Conservation (phyloP, 2,888 invertebrate genomes). For the Mesoligia furuncula region DNA sequence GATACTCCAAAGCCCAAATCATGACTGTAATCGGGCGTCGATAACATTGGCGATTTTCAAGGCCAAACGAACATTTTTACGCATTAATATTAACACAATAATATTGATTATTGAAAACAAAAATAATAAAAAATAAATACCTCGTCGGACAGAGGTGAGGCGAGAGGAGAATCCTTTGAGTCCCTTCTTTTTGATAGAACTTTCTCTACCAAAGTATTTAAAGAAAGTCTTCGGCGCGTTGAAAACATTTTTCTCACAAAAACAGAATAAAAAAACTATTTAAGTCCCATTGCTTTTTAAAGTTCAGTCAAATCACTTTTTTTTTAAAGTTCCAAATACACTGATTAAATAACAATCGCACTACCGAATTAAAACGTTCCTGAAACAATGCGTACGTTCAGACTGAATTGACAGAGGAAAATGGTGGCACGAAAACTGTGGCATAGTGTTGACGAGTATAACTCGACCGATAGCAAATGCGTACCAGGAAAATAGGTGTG, state of each 20-base stretch:
- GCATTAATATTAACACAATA: constrained; percentile 69
- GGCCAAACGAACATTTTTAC: constrained; percentile 74
- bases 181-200: constrained; percentile 75
- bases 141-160: constrained; percentile 63
- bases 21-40: constrained; percentile 80
- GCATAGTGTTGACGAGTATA: constrained; percentile 64
- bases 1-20: constrained; percentile 65
- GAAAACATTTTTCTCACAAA: constrained; percentile 61
- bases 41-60: constrained; percentile 85
- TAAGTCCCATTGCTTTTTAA: constrained; percentile 35
- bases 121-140: constrained; percentile 42
- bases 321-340: constrained; percentile 34
- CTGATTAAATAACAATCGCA: constrained; percentile 59
- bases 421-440: constrained; percentile 81
- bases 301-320: constrained; percentile 33
- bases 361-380: constrained; percentile 65
- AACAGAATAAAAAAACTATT: constrained; percentile 23
- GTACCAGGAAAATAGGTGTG: constrained; percentile 84
- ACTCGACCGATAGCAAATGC: constrained; percentile 78
- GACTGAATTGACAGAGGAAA: constrained; percentile 84
- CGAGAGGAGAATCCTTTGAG: constrained; percentile 71
- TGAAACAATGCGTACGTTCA: constrained; percentile 80
- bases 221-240: constrained; percentile 75
- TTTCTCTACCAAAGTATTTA: constrained; percentile 77
- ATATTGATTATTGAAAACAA: constrained; percentile 8